Conservation (phyloP, 2,888 invertebrate species). For the Invenusta paracnida region DNA sequence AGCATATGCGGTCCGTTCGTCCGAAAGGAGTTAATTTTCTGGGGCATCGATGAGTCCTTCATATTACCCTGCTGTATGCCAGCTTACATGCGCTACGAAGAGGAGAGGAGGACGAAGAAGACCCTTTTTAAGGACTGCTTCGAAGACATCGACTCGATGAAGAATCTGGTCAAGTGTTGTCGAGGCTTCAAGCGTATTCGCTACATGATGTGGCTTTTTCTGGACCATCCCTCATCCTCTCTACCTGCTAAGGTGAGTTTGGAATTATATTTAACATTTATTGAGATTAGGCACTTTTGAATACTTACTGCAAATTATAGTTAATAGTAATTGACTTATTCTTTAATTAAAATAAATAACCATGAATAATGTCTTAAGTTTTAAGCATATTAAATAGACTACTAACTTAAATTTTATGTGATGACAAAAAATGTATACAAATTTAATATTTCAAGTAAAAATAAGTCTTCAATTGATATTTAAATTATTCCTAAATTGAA, state of each 20-base stretch:
- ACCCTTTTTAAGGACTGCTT: constrained; percentile 45
- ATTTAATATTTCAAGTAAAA: too few relatives aligned
- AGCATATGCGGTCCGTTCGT: constrained; percentile 60
- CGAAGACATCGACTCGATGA: constrained; percentile 44
- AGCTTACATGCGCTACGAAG: constrained; percentile 50
- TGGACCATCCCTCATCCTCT: constrained; percentile 58
- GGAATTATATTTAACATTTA: not conserved
- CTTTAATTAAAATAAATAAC: too few relatives aligned
- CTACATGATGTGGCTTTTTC: constrained; percentile 53
- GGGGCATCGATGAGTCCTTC: constrained; percentile 55
- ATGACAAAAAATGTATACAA: too few relatives aligned
- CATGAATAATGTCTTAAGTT: too few relatives aligned
- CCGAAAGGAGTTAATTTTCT: constrained; percentile 56
- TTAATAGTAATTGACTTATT: too few relatives aligned
- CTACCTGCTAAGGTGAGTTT: constrained; percentile 54
- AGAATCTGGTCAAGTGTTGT: constrained; percentile 40
- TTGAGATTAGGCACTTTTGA: too few relatives aligned
- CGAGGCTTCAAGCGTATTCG: constrained; percentile 40
- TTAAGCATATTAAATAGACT: too few relatives aligned
- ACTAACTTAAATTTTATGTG: too few relatives aligned
- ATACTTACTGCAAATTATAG: too few relatives aligned
- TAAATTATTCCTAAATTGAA: too few relatives aligned
- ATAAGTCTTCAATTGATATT: too few relatives aligned
- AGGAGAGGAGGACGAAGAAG: constrained; percentile 43
- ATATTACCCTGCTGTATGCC: constrained; percentile 58